Evolutionary conservation across 2,113 vertebrate genomes (phyloP), one percentile per base, ranked within the genome.

Genomic region (Larimichthys crocea): DNA sequence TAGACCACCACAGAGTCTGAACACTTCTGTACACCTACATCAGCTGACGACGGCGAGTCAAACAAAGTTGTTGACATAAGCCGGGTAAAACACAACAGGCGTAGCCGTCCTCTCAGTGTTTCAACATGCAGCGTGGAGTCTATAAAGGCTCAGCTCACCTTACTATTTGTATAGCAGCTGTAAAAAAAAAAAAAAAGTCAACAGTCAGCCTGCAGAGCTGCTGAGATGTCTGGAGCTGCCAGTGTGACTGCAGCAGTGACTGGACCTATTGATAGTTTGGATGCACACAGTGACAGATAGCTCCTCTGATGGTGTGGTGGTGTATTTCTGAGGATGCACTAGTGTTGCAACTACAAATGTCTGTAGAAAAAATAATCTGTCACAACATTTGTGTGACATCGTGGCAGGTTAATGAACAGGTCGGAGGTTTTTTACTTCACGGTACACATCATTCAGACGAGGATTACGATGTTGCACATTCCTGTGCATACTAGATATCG

Each of bases 1-100:
- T 4, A 75, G 67, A 24, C 56, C 19, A 53, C n/a, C 48, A 50
- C 42, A 44, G 59, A 20, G 19, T 40, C 7, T 40, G 35, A 40
- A 9, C 35, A 40, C 66, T 65, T 8, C 66, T 55, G 46, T 60
- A 52, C 4, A 55, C 48, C 59, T 61, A 84, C 74, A 69, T 85
- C 29, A 60, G 22, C 70, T 49, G 70, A 53, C 53, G 67, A 78
- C 70, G 52, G 44, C 62, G 42, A 85, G 55, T 55, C 80, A 62
- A 63, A 74, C 74, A 52, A 67, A 60, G 67, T 55, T 75, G 79
- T 78, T 80, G 85, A 87, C 79, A 83, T 88, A 72, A 82, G 60
- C 59, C 61, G 19, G 19, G 56, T 46, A 68, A 48, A 86, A 76
- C 52, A 76, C 76, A 46, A 55, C 59, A 16, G 31, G 44, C 49